Base-by-base conservation (phyloP, 1,140 invertebrate species). In the Atta colombica region DNA sequence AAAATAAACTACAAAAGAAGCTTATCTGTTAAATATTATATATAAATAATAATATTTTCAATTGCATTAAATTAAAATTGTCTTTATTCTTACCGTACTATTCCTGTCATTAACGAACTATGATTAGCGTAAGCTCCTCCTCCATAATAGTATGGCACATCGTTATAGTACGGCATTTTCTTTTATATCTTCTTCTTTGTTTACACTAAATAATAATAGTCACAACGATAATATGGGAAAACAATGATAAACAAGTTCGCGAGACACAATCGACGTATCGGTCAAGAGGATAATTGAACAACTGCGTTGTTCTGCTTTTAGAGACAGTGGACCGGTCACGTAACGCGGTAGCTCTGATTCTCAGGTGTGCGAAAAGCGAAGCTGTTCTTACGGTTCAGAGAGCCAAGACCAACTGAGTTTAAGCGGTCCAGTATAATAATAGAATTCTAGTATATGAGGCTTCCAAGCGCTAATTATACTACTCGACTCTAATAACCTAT, bases 371-470 rank as follows among this genome's bases (percentile, higher is more conserved):
- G 89, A 92, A 88, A 91, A 68, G 12, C n/a, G 49, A 89, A 91
- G 31, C 63, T 90, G 94, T 95, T 95, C 94, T 94, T 93, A 94
- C 94, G 94, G 92, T 94, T 95, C 93, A 95, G 93, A 93, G 94
- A 94, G 94, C 94, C 93, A 95, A 94, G 92, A 94, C 92, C 93
- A 93, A 95, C 95, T 95, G 94, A 94, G 94, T 94, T 93, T 94
- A 95, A 95, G 92, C 94, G 94, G 94, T 93, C 94, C 92, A 92
- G 92, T 91, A 92, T 95, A 95, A 95, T 94, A 94, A 95, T 95
- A 95, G 94, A 94, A 94, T 94, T 93, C 94, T 94, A 94, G 94
- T 94, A 92, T 94, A 94, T 92, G 92, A 93, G 91, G 89, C 92
- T 93, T 94, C 91, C 91, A 94, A 94, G 92, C 91, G 66, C 87